These are phyloP conservation scores for Eupleurogrammus muticus DNA, from an alignment of 2,797 vertebrate species.

Conservation along the genomic window DNA sequence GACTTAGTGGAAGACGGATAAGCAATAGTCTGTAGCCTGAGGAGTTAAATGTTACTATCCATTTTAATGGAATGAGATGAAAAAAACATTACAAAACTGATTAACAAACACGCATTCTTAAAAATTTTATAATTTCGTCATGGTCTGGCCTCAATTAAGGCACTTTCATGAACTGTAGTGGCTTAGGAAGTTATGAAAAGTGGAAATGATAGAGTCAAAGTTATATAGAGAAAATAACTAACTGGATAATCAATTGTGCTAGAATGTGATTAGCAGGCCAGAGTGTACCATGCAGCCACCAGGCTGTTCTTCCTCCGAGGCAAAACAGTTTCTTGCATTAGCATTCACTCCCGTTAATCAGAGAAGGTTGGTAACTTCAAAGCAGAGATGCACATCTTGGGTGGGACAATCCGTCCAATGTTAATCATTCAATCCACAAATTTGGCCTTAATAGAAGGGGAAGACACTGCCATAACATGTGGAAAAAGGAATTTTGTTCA, in stretches of 20 bases:
- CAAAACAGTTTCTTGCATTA: no score
- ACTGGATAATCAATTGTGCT: constrained; percentile 49
- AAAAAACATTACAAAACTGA: constrained; percentile 22
- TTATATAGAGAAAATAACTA: constrained; percentile 25
- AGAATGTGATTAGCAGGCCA: constrained; percentile 51
- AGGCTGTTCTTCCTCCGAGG: constrained; percentile 12
- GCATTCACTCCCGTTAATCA: no score
- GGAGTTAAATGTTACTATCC: constrained; percentile 4
- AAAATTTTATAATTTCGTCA: constrained; percentile 20
- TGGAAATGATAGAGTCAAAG: constrained; percentile 18
- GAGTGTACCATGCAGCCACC: constrained; percentile 19
- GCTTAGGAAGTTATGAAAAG: constrained; percentile 26
- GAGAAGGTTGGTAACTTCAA: no score
- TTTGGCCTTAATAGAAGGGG: no score
- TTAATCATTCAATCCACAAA: no score
- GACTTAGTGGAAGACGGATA: no score
- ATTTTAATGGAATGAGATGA: constrained; percentile 6
- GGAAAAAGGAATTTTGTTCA: no score
- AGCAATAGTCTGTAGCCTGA: no score
- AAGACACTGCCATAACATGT: no score
- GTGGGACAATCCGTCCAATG: no score
- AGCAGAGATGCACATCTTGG: no score
- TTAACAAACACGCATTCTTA: constrained; percentile 24
- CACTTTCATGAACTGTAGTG: constrained; percentile 5
- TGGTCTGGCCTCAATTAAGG: not conserved